These are phyloP conservation scores for Amphiprion clarkii DNA, from an alignment of 2,797 vertebrate species.

Conservation along the genomic window DNA sequence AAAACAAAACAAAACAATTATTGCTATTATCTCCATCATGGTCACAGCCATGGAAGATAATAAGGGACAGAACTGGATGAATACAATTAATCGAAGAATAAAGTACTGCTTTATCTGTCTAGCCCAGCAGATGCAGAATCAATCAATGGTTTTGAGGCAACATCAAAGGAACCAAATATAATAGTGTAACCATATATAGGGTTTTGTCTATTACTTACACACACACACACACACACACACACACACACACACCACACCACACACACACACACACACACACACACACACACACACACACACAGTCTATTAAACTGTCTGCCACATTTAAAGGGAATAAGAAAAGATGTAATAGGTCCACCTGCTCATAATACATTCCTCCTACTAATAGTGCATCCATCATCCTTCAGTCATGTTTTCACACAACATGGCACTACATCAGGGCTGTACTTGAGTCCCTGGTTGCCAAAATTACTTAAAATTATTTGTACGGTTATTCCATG, in stretches of 20 bases:
- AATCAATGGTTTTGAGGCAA: not conserved
- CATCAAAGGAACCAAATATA: not conserved
- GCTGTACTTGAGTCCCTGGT: not conserved
- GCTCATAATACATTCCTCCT: conserved; percentile 10
- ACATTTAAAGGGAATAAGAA: conserved; percentile 11
- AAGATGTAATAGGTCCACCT: conserved; percentile 9
- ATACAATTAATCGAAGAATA: not conserved
- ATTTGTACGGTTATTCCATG: conserved; percentile 2
- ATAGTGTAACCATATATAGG: not conserved
- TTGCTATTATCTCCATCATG: not conserved
- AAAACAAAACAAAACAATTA: not conserved
- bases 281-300: no score
- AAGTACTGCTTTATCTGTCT: not conserved
- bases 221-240: no score
- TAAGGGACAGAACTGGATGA: not conserved
- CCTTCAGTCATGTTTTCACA: conserved; percentile 10
- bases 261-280: no score
- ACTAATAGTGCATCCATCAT: not conserved
- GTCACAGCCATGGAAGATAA: not conserved
- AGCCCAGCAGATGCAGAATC: not conserved
- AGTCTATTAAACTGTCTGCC: conserved; percentile 6
- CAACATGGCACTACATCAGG: not conserved
- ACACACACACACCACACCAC: no score
- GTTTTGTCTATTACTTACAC: no score
- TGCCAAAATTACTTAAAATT: conserved; percentile 26